Evolutionary conservation across 2,888 invertebrate species (phyloP).

Genomic region (Thereva unica): DNA sequence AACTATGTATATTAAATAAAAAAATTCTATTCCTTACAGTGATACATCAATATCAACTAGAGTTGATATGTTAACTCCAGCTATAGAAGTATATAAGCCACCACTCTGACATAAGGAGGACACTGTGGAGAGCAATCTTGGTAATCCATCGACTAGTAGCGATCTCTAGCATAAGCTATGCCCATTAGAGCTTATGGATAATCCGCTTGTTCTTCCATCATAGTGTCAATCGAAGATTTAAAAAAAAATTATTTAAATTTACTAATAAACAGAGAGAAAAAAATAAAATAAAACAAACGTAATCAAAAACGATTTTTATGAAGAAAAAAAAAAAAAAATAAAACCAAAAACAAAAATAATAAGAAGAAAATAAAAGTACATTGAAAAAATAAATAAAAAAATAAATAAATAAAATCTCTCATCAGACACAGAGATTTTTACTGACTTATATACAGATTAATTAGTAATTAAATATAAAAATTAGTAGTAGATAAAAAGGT

Average conservation of each 20-base stretch:
- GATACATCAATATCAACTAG: constrained; percentile 74
- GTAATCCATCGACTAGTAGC: constrained; percentile 60
- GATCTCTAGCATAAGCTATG: constrained; percentile 58
- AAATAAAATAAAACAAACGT: too few relatives aligned
- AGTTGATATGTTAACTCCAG: constrained; percentile 67
- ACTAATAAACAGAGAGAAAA: not conserved
- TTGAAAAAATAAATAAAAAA: too few relatives aligned
- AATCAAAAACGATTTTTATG: too few relatives aligned
- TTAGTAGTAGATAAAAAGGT: too few relatives aligned
- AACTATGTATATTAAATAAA: not conserved
- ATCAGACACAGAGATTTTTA: too few relatives aligned
- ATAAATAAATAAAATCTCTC: too few relatives aligned
- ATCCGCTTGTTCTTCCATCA: constrained; percentile 59
- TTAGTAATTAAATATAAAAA: too few relatives aligned
- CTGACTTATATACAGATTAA: too few relatives aligned
- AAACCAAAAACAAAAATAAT: too few relatives aligned
- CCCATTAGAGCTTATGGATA: constrained; percentile 49
- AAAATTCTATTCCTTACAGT: constrained; percentile 56
- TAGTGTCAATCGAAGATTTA: constrained; percentile 56
- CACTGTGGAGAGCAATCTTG: constrained; percentile 60
- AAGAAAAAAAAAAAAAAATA: too few relatives aligned
- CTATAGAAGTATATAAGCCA: constrained; percentile 59
- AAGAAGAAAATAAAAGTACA: too few relatives aligned
- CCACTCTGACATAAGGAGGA: constrained; percentile 60
- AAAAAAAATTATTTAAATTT: constrained; percentile 12